Base-by-base conservation (phyloP, 2,888 invertebrate species). In the Tenthredo scrophulariae region DNA sequence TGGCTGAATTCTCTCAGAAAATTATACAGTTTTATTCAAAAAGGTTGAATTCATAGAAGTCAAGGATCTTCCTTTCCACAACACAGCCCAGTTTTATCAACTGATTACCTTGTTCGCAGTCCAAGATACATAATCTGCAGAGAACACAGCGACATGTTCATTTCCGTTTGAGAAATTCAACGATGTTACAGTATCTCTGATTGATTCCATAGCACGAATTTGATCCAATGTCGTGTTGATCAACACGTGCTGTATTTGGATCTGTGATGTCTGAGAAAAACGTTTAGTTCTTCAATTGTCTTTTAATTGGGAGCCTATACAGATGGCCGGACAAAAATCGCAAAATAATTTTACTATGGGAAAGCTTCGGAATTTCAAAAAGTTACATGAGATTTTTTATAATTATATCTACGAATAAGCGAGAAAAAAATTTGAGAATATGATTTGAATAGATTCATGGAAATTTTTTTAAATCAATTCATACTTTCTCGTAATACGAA, bases 81-180 rank as follows among this genome's bases (percentile, higher is more conserved):
- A 67, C n/a, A 18, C 18, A 67, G 33, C 33, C 9, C 5, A 33
- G 40, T 29, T 29, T 77, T 22, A 54, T 50, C 29, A 18, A 77
- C 15, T 22, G 22, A 43, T 54, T 77, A 77, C 93, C 90, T 91
- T 91, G 85, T 93, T 93, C 10, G 93, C 91, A 3, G 91, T 90
- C 93, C 93, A 93, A 26, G 92, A 89, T 54, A 93, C 89, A 70
- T 93, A 93, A 84, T 92, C 92, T 18, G 88, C 88, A 2, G 93
- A 92, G 85, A 90, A 92, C 29, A 93, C 87, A 9, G 92, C 91
- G 15, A 91, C 88, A 10, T 91, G 88, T 54, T 90, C 89, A 37
- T 87, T 86, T 0, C 89, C 89, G 2, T 86, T 89, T 43, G 91
- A 89, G 82, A 93, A 92, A 86, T 92, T 91, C 1, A 90, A 88